phyloP scores from a whole-genome alignment of 2,888 invertebrate species.

The Agriotes lineatus region DNA sequence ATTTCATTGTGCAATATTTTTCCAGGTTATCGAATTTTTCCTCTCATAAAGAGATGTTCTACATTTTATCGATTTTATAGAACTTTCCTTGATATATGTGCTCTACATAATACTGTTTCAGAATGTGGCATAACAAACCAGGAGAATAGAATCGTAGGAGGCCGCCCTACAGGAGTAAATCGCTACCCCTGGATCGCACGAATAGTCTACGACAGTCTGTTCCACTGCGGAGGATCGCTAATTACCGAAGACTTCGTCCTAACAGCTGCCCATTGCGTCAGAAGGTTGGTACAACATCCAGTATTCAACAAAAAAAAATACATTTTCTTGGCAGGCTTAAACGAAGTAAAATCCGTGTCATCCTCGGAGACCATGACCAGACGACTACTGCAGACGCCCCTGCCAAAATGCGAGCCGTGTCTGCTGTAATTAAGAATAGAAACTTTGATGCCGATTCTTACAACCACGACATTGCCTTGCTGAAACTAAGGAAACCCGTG shows the following conservation, averaged over 20 bases:
- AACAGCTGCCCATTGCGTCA: slow-evolving; percentile 89
- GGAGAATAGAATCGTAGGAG: slow-evolving; percentile 89
- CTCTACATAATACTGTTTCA: no score
- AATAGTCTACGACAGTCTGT: slow-evolving; percentile 88
- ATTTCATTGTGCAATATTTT: no score
- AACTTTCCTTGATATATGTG: no score
- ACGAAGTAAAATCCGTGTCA: slow-evolving; percentile 83
- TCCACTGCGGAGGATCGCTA: slow-evolving; percentile 89
- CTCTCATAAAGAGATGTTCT: no score
- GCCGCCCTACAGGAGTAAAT: slow-evolving; percentile 83
- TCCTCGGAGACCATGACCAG: slow-evolving; percentile 89
- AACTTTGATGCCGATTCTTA: slow-evolving; percentile 89
- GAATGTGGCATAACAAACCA: slow-evolving; percentile 88
- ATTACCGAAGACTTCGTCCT: slow-evolving; percentile 87
- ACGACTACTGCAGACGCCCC: slow-evolving; percentile 81
- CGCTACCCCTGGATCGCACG: slow-evolving; percentile 91
- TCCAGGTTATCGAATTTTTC: no score
- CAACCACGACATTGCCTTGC: slow-evolving; percentile 87
- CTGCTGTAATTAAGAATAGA: slow-evolving; percentile 81
- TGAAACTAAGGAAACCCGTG: slow-evolving; percentile 83
- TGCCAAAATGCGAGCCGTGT: slow-evolving; percentile 86
- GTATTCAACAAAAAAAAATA: no score
- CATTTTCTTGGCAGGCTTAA: no score
- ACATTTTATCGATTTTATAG: no score
- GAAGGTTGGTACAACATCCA: no score